A percentile compares a stretch with the other conserved stretches of the same genome.
phyloP scores from a whole-genome alignment of 2,888 invertebrate genomes.

The Clanis bilineata region DNA sequence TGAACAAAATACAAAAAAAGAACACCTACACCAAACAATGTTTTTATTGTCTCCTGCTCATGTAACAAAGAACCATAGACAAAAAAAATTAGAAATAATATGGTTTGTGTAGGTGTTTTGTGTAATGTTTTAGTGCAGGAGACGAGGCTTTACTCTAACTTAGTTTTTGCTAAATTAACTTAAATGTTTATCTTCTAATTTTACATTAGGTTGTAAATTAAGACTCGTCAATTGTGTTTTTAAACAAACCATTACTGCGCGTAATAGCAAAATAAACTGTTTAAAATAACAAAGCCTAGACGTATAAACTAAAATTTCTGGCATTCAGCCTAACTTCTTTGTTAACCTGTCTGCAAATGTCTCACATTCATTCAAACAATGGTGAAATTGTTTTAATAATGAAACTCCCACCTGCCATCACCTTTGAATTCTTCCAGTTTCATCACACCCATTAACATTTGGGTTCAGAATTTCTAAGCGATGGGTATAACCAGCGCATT shows the following conservation, averaged over 20 bases:
- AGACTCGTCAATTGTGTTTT: background rate
- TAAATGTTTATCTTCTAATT: too few species aligned
- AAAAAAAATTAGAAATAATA: too few species aligned
- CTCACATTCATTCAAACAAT: background rate
- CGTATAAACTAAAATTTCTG: slow-evolving; percentile 13
- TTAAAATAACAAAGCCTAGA: slow-evolving; percentile 13
- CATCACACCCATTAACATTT: slow-evolving; percentile 65
- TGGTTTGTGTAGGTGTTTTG: too few species aligned
- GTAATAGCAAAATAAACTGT: background rate
- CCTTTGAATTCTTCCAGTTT: slow-evolving; percentile 37
- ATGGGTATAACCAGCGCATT: slow-evolving; percentile 32
- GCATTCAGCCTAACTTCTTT: background rate
- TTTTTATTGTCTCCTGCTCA: too few species aligned
- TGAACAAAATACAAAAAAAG: too few species aligned
- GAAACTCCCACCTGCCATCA: background rate
- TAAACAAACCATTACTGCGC: background rate
- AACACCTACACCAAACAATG: too few species aligned
- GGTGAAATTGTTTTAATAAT: background rate
- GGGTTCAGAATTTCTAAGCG: slow-evolving; percentile 45
- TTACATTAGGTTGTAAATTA: background rate
- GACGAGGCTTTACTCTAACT: too few species aligned
- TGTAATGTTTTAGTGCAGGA: too few species aligned
- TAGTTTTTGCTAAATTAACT: too few species aligned
- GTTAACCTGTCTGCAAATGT: slow-evolving; percentile 1
- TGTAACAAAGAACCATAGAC: too few species aligned